Base-by-base conservation (phyloP, 2,113 vertebrate genomes). In the Holacanthus passer region DNA sequence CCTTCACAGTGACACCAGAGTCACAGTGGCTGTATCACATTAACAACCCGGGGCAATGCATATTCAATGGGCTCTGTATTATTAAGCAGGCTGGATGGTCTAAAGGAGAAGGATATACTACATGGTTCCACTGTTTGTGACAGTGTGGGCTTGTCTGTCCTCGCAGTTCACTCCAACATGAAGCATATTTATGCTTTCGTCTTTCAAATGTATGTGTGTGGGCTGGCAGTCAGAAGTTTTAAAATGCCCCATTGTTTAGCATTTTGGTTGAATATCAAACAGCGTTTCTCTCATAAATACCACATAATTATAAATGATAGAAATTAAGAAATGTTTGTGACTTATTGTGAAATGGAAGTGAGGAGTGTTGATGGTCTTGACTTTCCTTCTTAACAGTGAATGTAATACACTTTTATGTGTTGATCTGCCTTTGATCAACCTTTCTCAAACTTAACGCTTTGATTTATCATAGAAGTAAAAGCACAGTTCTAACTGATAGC, bases 41-140 rank as follows among this genome's bases (percentile, higher is more conserved):
- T 81, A 79, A 89, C 85, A 50, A 56, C 39, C 37, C 10, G 35
- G 72, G 45, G 35, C 59, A 45, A 77, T 91, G 89, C 84, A 92
- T 91, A 90, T 85, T 90, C 87, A 89, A 74, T 90, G 79, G 63
- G 41, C 72, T 74, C 75, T 94, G 86, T 92, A 93, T 94, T 92
- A 92, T 94, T 93, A 31, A 93, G 80, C 50, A 87, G 74, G 70
- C 31, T 65, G 63, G 37, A 35, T 59, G 52, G 35, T 59, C 56
- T 22, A 22, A 83, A 66, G 74, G 45, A 78, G 63, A 62, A 39
- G 47, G 65, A 56, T 70, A 24, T 60, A 31, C n/a, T n/a, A 22
- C 13, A 16, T 43, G 16, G 9, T 12, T 73, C 47, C 71, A 73
- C 24, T 72, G 76, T 73, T 66, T 45, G 50, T 58, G 35, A 55